These are phyloP conservation scores for Cryptocephalus primarius DNA, from an alignment of 2,888 invertebrate species.

Conservation along the genomic window DNA sequence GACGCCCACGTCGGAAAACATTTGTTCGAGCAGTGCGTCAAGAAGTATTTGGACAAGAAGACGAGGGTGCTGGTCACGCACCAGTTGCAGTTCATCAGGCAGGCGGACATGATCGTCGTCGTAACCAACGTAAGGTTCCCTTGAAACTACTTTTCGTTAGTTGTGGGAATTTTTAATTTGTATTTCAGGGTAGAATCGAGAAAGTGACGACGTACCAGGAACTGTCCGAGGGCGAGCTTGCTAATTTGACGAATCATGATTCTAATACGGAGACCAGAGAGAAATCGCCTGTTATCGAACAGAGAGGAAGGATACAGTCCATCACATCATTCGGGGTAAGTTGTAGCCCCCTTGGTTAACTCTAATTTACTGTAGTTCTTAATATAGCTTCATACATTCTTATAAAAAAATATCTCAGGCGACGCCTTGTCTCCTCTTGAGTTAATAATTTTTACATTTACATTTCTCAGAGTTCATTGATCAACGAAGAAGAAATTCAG, in stretches of 20 bases:
- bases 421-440: too few relatives aligned
- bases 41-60: conserved; percentile 43
- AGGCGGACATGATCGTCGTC: conserved; percentile 44
- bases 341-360: conserved; percentile 1
- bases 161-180: neutral
- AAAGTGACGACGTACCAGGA: conserved; percentile 45
- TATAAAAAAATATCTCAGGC: too few relatives aligned
- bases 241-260: conserved; percentile 17
- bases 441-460: neutral
- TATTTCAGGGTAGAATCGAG: conserved; percentile 48
- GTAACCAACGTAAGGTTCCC: conserved; percentile 32
- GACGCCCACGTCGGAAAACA: conserved; percentile 67
- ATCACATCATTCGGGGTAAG: conserved; percentile 26
- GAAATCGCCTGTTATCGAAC: conserved; percentile 9
- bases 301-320: conserved; percentile 21
- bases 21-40: conserved; percentile 64
- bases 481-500: conserved; percentile 36
- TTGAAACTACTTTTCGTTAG: neutral
- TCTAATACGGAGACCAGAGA: conserved; percentile 25
- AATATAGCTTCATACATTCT: too few relatives aligned
- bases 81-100: conserved; percentile 53
- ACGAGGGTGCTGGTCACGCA: conserved; percentile 60
- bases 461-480: conserved; percentile 2
- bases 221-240: conserved; percentile 41
- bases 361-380: too few relatives aligned